Evolutionary conservation across 2,797 vertebrate genomes (phyloP), one percentile per base, ranked within the genome.

Genomic region (Apogon hyalosoma): DNA sequence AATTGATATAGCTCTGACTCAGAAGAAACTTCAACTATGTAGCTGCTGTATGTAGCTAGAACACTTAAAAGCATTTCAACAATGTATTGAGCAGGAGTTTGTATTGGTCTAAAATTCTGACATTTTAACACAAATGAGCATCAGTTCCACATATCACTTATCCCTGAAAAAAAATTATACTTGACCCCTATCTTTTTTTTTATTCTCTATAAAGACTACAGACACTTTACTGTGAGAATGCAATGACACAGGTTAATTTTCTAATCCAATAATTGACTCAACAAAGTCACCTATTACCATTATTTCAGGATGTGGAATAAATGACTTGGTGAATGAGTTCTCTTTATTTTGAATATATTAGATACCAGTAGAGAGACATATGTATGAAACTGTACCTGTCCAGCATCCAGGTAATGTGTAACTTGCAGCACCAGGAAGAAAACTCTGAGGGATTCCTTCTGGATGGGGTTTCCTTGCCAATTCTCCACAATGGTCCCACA

Each of bases 371-470:
- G 80, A 40, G 94, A 90, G 66, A 94, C 33, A 63, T 15, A 18
- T 31, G 15, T 0, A 54, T 50, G 53, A n/a, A 76, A 40, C 67
- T 72, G 50, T 28, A 96, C 96, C 95, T 98, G 96, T 40, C 96
- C 96, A 0, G 95, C 96, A 2, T 97, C 96, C 94, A 97, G 89
- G 85, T 98, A 98, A 77, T 97, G 97, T 0, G 96, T 96, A 69
- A 98, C 96, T 83, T 97, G 96, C 59, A 98, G 94, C 8, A 98
- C 95, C 39, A 98, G 68, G 93, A 97, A 97, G 82, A 97, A 98
- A 0, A 96, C 96, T 0, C 95, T 85, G 0, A 98, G 79, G 0
- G 95, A 96, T 83, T 98, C 95, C 56, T 97, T 97, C 91, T 97
- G 95, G 77, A 97, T 97, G 78, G 96, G 96, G 66, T 97, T 97